Conservation (phyloP, 2,113 vertebrate species). For the Lichenostomus cassidix region DNA sequence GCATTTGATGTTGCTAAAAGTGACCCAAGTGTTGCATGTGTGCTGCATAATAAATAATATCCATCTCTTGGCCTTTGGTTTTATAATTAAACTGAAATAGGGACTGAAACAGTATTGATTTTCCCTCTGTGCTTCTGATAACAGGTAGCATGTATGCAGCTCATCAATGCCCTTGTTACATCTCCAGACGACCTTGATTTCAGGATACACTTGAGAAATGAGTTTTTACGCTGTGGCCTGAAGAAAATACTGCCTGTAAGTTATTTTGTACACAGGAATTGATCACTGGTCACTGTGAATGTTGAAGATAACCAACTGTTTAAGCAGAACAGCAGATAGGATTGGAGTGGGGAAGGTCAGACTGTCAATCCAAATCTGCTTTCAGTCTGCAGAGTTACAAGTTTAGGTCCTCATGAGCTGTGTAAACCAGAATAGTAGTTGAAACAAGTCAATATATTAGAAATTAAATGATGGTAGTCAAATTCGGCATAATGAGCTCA, state of each 20-base stretch:
- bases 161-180: conserved; percentile 96
- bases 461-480: not conserved
- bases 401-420: not conserved
- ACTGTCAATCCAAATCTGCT: not conserved
- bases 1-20: not conserved
- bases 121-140: not conserved
- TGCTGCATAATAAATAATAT: not conserved
- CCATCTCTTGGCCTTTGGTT: not conserved
- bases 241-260: conserved; percentile 94
- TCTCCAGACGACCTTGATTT: conserved; percentile 96
- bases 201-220: conserved; percentile 97
- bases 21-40: not conserved
- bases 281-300: not conserved
- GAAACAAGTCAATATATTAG: not conserved
- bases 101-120: not conserved
- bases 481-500: not conserved
- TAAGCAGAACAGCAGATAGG: not conserved
- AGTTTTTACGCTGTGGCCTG: conserved; percentile 93
- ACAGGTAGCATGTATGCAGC: conserved; percentile 96
- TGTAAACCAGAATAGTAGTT: not conserved
- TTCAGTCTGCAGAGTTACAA: not conserved
- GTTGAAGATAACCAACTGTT: not conserved
- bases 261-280: not conserved
- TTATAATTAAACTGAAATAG: not conserved
- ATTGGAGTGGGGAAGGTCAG: not conserved